Evolutionary conservation across 2,888 invertebrate species (phyloP), one percentile per base, ranked within the genome.

Genomic region (Sesia apiformis): DNA sequence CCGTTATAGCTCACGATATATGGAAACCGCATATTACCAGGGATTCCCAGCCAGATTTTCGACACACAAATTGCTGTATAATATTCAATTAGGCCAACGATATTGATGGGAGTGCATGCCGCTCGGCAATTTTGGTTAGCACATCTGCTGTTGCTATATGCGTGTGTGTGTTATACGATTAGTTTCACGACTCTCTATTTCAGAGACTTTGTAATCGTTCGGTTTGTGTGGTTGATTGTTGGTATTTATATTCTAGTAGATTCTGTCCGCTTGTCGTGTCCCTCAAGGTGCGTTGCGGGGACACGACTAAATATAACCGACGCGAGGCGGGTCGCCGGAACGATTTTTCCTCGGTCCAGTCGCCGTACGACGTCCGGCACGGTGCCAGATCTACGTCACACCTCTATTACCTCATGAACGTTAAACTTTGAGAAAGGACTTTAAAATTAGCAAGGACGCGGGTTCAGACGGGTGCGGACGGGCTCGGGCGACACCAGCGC

Each of bases 391-490:
- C 68, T 61, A 77, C 87, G 86, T 86, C 87, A 88, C 81, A 69
- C 71, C 63, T 72, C 74, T 67, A 73, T 86, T 86, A 87, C 86
- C 85, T 88, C 88, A 87, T 78, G 79, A 84, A 84, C 76, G 78
- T 74, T 79, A 76, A 85, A 84, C 76, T 85, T 81, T 84, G 72
- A 78, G 82, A 81, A 87, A 87, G 86, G 86, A 85, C 84, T 87
- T 82, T 81, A 81, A 83, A 88, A 81, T 83, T 83, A 86, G 88
- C 87, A 88, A 88, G 88, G 87, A 87, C 88, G 79, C 55, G 75
- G 66, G 69, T 66, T 74, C 68, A 64, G 69, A 63, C 65, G 64
- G 70, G 68, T 70, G 67, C 69, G 62, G 69, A 61, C 65, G 65
- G 56, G 62, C 69, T 62, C 58, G 67, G 39, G 51, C 38, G 42